A percentile compares a stretch with the other conserved stretches of the same genome.
Conservation (phyloP, 2,797 vertebrate genomes). For the Caiman crocodilus region DNA sequence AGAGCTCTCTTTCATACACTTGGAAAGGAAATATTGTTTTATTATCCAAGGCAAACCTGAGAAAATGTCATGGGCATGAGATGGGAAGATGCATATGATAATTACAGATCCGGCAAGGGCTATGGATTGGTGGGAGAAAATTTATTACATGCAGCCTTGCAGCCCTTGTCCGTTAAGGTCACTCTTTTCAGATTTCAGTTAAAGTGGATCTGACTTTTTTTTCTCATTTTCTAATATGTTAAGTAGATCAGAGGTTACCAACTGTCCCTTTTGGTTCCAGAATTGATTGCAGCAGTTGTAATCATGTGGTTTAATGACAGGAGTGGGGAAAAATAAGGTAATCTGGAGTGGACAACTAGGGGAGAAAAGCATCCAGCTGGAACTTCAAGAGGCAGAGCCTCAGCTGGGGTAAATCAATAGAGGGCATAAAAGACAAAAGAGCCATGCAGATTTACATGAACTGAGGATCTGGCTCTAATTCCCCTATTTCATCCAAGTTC, state of each 20-base stretch:
- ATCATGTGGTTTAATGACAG: neutral
- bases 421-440: neutral
- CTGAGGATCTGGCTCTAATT: neutral
- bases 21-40: slow-evolving; percentile 8
- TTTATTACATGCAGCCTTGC: neutral
- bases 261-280: neutral
- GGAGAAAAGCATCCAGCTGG: neutral
- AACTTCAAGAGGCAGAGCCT: neutral
- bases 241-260: slow-evolving; percentile 5
- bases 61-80: neutral
- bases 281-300: neutral
- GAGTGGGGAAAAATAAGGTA: neutral
- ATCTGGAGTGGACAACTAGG: neutral
- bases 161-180: neutral
- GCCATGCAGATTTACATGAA: neutral
- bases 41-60: neutral
- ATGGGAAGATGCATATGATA: neutral
- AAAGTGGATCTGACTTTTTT: neutral
- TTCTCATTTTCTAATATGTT: neutral
- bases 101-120: neutral
- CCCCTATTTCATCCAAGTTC: neutral
- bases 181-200: neutral
- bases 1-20: neutral
- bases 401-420: neutral
- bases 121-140: neutral